These are phyloP conservation scores for Phortica variegata DNA, from an alignment of 1,140 invertebrate species.

Conservation along the genomic window DNA sequence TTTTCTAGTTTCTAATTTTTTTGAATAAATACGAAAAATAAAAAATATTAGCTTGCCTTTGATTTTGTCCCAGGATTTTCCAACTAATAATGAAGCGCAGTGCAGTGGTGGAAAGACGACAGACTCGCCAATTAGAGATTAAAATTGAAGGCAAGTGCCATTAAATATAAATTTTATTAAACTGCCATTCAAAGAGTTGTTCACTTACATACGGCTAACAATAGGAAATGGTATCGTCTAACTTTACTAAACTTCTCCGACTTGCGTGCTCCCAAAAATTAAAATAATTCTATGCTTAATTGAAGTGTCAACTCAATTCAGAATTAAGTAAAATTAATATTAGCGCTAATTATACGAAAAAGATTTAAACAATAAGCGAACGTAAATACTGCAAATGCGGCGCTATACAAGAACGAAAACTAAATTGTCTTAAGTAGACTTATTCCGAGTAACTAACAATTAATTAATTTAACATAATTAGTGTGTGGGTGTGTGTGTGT, in stretches of 20 bases:
- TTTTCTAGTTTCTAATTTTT: slow-evolving; percentile 4
- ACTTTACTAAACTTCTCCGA: slow-evolving; percentile 40
- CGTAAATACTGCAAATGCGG: slow-evolving; percentile 46
- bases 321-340: slow-evolving; percentile 8
- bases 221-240: slow-evolving; percentile 53
- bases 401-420: too few relatives aligned
- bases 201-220: slow-evolving; percentile 50
- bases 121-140: not conserved
- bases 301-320: slow-evolving; percentile 35
- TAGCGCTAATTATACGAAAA: slow-evolving; percentile 21
- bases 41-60: not conserved
- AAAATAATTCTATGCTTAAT: slow-evolving; percentile 18
- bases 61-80: not conserved
- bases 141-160: not conserved
- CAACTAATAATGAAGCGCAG: not conserved
- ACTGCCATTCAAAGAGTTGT: slow-evolving; percentile 34
- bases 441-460: slow-evolving; percentile 13
- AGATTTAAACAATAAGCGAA: slow-evolving; percentile 44
- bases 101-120: not conserved
- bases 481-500: not conserved
- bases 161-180: slow-evolving; percentile 27
- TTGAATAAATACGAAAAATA: slow-evolving; percentile 8
- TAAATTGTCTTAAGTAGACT: slow-evolving; percentile 15
- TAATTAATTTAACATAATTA: slow-evolving; percentile 30
- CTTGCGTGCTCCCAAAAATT: slow-evolving; percentile 31